Percentiles rank a stretch among this genome's conserved stretches.
phyloP scores from a whole-genome alignment of 23 tunicate genomes.

The Botrylloides violaceus region DNA sequence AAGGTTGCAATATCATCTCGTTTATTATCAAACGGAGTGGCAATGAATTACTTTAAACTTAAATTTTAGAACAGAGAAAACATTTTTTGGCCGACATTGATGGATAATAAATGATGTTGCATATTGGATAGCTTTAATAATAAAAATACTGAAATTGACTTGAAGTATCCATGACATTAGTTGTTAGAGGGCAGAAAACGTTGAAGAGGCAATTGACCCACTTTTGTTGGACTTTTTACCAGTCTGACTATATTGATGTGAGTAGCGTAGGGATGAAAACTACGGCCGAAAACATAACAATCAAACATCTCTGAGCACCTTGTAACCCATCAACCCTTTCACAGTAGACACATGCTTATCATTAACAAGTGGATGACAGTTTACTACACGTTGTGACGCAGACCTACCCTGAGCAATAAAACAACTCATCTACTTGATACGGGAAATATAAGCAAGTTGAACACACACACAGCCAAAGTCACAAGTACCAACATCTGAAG shows the following conservation, averaged over 20 bases:
- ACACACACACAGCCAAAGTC: too few species aligned
- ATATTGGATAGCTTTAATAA: too few species aligned
- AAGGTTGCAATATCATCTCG: too few species aligned
- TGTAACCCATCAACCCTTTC: slow-evolving; percentile 1
- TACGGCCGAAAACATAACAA: neutral
- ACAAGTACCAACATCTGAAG: too few species aligned
- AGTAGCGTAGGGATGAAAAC: too few species aligned
- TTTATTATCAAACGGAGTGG: too few species aligned
- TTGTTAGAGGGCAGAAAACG: neutral
- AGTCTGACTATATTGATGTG: neutral
- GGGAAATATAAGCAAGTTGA: neutral
- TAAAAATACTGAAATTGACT: neutral
- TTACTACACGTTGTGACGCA: neutral
- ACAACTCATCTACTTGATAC: neutral
- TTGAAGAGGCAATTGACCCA: neutral
- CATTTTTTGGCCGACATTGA: too few species aligned
- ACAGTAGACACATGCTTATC: neutral
- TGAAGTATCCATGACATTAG: neutral
- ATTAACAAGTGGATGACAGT: neutral
- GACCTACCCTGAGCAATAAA: neutral
- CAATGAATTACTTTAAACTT: too few species aligned
- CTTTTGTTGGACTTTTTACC: neutral
- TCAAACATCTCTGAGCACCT: neutral
- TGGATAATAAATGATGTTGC: too few species aligned
- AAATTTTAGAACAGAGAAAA: too few species aligned